A percentile compares a stretch with the other conserved stretches of the same genome.
phyloP scores from a whole-genome alignment of 2,888 invertebrate genomes.

The Leptinotarsa peninsularis region DNA sequence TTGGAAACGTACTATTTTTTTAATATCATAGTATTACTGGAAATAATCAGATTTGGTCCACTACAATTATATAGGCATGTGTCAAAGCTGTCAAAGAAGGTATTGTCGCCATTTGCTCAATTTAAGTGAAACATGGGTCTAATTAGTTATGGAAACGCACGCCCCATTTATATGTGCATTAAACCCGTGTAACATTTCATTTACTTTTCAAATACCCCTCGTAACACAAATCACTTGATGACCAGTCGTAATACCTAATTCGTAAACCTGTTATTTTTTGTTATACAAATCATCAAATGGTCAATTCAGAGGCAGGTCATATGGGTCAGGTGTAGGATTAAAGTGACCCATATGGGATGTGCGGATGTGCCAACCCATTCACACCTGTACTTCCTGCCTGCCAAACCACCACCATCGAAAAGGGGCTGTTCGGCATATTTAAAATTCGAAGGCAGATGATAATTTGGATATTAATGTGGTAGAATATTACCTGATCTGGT shows the following conservation, averaged over 20 bases:
- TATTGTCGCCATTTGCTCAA: no score
- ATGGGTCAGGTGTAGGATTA: slow-evolving; percentile 16
- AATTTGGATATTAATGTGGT: background rate
- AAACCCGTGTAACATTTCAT: no score
- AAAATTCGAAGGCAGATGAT: slow-evolving; percentile 14
- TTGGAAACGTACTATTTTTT: no score
- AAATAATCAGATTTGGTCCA: no score
- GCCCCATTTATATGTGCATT: no score
- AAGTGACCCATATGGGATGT: slow-evolving; percentile 26
- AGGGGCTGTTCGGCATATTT: slow-evolving; percentile 24
- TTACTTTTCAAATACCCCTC: background rate
- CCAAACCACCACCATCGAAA: slow-evolving; percentile 17
- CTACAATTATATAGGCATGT: no score
- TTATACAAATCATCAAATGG: slow-evolving; percentile 15
- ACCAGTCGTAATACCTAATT: background rate
- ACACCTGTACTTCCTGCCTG: slow-evolving; percentile 28
- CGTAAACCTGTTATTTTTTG: background rate
- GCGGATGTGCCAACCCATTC: slow-evolving; percentile 24
- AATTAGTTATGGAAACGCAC: no score
- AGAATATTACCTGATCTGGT: background rate
- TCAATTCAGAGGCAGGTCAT: slow-evolving; percentile 14
- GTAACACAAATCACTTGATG: background rate
- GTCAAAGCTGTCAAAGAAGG: no score
- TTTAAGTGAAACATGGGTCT: no score
- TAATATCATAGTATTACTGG: no score